Evolutionary conservation across 2,113 vertebrate species (phyloP), one percentile per base, ranked within the genome.

Genomic region (Oenanthe melanoleuca): DNA sequence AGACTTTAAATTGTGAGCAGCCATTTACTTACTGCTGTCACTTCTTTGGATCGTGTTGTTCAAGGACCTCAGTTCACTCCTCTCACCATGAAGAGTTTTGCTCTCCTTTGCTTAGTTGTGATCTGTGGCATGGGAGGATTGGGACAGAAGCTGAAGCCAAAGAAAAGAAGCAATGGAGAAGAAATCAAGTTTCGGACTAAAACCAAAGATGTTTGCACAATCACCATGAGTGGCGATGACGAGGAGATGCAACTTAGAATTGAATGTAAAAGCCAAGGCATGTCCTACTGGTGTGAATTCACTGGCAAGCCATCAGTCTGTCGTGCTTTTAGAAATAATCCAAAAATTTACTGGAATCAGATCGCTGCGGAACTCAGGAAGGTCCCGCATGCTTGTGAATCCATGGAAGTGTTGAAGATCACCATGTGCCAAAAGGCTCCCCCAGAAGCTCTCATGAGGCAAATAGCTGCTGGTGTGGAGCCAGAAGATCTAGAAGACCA

Each of bases 211-310:
- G 11, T 40, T 40, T 99, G 99, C 93, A 96, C 66, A 37, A 98
- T 98, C 97, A 90, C 8, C 8, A 7, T 97, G 72, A 98, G 93
- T 5, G 98, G 97, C 10, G 96, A 98, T 0, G 97, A 98, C 0
- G 95, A 95, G 29, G 98, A 98, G 17, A 56, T 95, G 89, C 95
- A 78, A 40, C 95, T 99, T 67, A 97, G 97, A 84, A 74, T 99
- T 57, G 84, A 95, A 8, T 99, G 98, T 91, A 95, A 53, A 80
- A 95, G 97, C 44, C 85, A 28, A 55, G 84, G 61, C 63, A 85
- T 85, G 47, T 95, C 94, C 2, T 99, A 98, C 96, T 98, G 98
- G 98, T 99, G 98, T 65, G 98, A 99, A 37, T 99, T 98, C 67
- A 44, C 79, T 19, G 98, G 98, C 50, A 98, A 96, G 53, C 98